Base-by-base conservation (phyloP, 2,113 vertebrate genomes). In the Alouatta palliata region DNA sequence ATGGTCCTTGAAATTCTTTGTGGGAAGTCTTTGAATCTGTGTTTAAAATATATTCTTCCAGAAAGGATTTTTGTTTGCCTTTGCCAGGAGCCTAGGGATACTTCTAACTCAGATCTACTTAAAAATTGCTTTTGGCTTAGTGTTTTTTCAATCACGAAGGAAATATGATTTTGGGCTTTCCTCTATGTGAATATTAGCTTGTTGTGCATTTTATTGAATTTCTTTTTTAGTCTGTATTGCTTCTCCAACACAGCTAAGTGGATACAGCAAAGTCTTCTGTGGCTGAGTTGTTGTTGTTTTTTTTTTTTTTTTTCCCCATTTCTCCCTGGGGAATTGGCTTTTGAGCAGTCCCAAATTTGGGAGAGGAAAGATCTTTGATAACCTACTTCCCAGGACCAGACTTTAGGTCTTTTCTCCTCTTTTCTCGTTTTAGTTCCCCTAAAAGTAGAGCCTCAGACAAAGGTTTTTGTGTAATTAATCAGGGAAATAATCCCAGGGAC, bases 31-130 rank as follows among this genome's bases (percentile, higher is more conserved):
- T 93, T 95, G 87, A 95, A 71, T 64, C 35, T 88, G 35, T 88
- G 32, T 83, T 91, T 97, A 87, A 95, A 87, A 66, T 82, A 64
- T 70, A 30, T 40, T 87, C 76, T 76, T 40, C 75, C 76, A 83
- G 37, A 58, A 49, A 70, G 35, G 49, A 76, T 61, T 77, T 93
- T 83, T 76, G 10, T 91, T 97, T 91, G 58, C n/a, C 76, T 91
- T 20, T 87, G 25, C n/a, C 37, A 43, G 52, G 35, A 3, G 12
- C 32, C 10, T 40, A 90, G 35, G 17, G 32, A 12, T 70, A 87
- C 10, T 70, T 97, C 45, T 47, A 90, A 81, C 66, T 90, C 68
- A 87, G 64, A 96, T 73, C 25, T 5, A 66, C 32, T 91, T 85
- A 58, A 71, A 77, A 52, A 66, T 70, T 17, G 79, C 47, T 68